phyloP scores from a whole-genome alignment of 2,797 vertebrate species.

The Carapus acus region DNA sequence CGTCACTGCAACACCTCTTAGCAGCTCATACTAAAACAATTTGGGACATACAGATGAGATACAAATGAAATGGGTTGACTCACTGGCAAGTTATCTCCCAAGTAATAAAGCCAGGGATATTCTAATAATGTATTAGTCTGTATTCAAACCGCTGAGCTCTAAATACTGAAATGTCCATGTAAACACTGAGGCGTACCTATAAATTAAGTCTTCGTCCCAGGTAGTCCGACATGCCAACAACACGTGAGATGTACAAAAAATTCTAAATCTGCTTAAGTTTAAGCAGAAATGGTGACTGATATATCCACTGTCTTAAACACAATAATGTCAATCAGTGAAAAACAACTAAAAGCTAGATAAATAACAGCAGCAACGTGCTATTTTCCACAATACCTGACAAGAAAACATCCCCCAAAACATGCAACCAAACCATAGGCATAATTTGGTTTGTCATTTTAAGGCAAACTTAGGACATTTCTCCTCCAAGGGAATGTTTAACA shows the following conservation, averaged over 20 bases:
- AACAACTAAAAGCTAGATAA: constrained; percentile 6
- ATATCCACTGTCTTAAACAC: constrained; percentile 27
- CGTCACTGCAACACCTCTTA: too few relatives aligned
- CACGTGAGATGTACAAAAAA: constrained; percentile 9
- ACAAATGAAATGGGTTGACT: too few relatives aligned
- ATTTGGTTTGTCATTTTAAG: constrained; percentile 20
- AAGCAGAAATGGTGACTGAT: constrained; percentile 18
- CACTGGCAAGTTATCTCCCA: too few relatives aligned
- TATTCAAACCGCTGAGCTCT: constrained; percentile 9
- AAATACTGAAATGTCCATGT: constrained; percentile 1
- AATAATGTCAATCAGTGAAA: constrained; percentile 35
- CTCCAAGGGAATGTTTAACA: constrained; percentile 14
- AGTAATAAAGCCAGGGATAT: too few relatives aligned
- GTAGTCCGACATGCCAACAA: constrained; percentile 5
- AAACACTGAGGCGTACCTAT: constrained; percentile 2
- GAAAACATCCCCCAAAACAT: constrained; percentile 9
- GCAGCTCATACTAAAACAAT: too few relatives aligned
- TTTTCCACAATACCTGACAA: constrained; percentile 28
- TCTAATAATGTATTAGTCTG: constrained; percentile 7
- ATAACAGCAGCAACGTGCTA: constrained; percentile 15
- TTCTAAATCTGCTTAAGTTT: background rate
- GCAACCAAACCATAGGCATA: constrained; percentile 1
- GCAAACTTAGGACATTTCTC: constrained; percentile 31
- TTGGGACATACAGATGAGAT: constrained; percentile 11
- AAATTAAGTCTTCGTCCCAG: constrained; percentile 1